These are phyloP conservation scores for Pachliopta kotzebuea DNA, from an alignment of 2,888 invertebrate genomes.

Conservation along the genomic window DNA sequence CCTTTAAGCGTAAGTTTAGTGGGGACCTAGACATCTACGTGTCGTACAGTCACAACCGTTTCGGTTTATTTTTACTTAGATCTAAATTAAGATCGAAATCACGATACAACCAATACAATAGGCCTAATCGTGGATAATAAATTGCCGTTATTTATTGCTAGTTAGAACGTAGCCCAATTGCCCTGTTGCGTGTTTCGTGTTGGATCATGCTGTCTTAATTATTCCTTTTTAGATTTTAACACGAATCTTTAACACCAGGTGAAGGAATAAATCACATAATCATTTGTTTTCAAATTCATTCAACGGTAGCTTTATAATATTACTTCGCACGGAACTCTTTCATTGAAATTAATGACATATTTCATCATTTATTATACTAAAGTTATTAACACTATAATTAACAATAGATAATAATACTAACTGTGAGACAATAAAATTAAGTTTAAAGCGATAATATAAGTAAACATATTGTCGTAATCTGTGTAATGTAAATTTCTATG, in stretches of 20 bases:
- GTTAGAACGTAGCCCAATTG: slow-evolving; percentile 21
- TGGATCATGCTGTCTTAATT: slow-evolving; percentile 7
- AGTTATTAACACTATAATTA: too few relatives aligned
- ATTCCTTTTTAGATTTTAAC: background rate
- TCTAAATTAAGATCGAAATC: slow-evolving; percentile 4
- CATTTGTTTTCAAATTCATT: background rate
- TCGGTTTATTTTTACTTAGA: background rate
- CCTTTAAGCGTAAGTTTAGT: too few relatives aligned
- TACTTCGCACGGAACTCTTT: too few relatives aligned
- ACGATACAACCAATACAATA: background rate
- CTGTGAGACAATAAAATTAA: too few relatives aligned
- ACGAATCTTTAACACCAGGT: background rate
- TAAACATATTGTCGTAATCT: background rate
- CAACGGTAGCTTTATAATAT: background rate
- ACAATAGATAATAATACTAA: too few relatives aligned
- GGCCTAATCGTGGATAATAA: slow-evolving; percentile 17
- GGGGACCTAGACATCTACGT: too few relatives aligned
- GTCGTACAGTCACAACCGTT: too few relatives aligned
- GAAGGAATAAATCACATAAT: background rate
- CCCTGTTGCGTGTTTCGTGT: slow-evolving; percentile 21
- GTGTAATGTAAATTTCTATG: background rate
- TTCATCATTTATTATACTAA: too few relatives aligned
- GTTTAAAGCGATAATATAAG: background rate
- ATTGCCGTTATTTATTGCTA: slow-evolving; percentile 26
- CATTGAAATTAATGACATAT: too few relatives aligned